These are phyloP conservation scores for Sturmia bella DNA, from an alignment of 2,888 invertebrate genomes.

Conservation along the genomic window DNA sequence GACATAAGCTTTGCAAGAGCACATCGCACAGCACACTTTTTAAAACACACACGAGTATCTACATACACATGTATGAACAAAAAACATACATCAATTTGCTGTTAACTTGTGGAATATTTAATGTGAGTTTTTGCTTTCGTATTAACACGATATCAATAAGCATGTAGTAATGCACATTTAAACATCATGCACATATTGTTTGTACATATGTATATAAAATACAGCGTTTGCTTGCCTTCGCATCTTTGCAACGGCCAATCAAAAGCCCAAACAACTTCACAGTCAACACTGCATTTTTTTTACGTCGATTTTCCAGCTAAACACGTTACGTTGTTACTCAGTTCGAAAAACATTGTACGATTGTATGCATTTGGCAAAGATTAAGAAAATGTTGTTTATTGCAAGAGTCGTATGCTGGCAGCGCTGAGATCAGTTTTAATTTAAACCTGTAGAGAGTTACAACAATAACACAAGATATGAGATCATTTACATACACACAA, in stretches of 20 bases:
- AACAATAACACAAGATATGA: background rate
- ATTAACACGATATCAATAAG: conserved; percentile 16
- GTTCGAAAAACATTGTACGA: background rate
- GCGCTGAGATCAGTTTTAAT: conserved; percentile 5
- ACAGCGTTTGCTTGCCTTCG: conserved; percentile 5
- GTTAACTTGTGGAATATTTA: background rate
- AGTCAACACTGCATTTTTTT: background rate
- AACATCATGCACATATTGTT: background rate
- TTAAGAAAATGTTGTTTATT: background rate
- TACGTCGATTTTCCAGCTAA: background rate
- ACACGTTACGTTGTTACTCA: background rate
- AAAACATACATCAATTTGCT: background rate
- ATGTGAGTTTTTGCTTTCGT: background rate
- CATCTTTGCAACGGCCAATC: conserved; percentile 57
- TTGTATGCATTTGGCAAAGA: no score
- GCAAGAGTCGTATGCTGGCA: background rate
- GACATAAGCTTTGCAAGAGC: conserved; percentile 19
- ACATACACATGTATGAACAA: no score
- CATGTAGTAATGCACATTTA: background rate
- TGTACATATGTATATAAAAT: background rate
- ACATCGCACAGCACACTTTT: conserved; percentile 10
- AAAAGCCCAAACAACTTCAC: conserved; percentile 56
- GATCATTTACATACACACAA: no score
- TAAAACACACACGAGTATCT: no score
- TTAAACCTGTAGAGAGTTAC: background rate